Percentiles rank a stretch among this genome's conserved stretches.
phyloP scores from a whole-genome alignment of 2,797 vertebrate genomes.

The Crenichthys baileyi region DNA sequence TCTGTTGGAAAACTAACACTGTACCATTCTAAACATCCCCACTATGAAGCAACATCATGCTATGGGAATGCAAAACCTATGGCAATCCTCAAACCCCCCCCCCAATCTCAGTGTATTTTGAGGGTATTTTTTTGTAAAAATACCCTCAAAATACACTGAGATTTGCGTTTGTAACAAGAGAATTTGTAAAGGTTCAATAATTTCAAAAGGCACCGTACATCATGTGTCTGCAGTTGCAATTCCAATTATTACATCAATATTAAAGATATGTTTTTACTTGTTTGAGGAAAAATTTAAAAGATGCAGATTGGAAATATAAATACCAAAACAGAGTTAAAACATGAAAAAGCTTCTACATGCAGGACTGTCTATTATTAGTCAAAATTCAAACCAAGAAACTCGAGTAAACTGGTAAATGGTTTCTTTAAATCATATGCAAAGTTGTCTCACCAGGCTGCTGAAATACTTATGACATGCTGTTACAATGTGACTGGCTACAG shows the following conservation, averaged over 20 bases:
- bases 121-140: too few species aligned
- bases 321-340: not conserved
- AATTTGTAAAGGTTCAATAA: not conserved
- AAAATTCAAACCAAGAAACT: constrained; percentile 39
- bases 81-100: too few species aligned
- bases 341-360: constrained; percentile 23
- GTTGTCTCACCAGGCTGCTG: constrained; percentile 47
- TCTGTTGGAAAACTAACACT: too few species aligned
- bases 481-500: constrained; percentile 56
- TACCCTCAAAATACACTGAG: not conserved
- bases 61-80: too few species aligned
- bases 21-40: too few species aligned
- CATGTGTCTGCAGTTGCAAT: too few species aligned
- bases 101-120: too few species aligned
- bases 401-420: constrained; percentile 46
- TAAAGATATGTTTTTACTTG: too few species aligned
- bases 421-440: constrained; percentile 50
- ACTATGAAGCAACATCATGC: too few species aligned
- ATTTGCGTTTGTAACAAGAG: not conserved
- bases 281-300: not conserved
- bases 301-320: not conserved
- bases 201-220: too few species aligned
- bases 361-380: constrained; percentile 22
- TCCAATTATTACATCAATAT: too few species aligned
- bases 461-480: constrained; percentile 35